These are phyloP conservation scores for Lycorma delicatula DNA, from an alignment of 1,140 invertebrate species.

Conservation along the genomic window DNA sequence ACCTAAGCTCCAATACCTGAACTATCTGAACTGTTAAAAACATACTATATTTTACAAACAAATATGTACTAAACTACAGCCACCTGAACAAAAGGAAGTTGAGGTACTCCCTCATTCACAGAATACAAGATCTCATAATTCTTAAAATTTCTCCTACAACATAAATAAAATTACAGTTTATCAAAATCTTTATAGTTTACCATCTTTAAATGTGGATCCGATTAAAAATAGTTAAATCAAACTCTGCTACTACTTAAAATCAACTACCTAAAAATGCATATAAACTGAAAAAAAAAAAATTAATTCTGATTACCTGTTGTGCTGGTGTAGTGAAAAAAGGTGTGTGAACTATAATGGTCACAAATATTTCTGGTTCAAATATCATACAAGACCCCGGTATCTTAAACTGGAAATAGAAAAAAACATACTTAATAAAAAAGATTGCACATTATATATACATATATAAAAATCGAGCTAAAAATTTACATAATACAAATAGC, in stretches of 20 bases:
- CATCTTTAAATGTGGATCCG: too few relatives aligned
- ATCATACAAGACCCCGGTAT: slow-evolving; percentile 56
- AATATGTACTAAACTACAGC: too few relatives aligned
- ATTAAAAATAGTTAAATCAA: too few relatives aligned
- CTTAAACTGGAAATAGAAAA: slow-evolving; percentile 47
- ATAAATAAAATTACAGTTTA: too few relatives aligned
- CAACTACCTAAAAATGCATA: not conserved
- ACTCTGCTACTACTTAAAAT: not conserved
- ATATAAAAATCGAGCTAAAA: slow-evolving; percentile 4
- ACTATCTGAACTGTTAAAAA: too few relatives aligned
- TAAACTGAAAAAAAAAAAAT: not conserved
- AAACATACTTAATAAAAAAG: slow-evolving; percentile 11
- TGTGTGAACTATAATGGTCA: slow-evolving; percentile 71
- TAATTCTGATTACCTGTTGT: slow-evolving; percentile 47
- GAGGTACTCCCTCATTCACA: too few relatives aligned
- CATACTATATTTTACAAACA: too few relatives aligned
- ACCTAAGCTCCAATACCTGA: too few relatives aligned
- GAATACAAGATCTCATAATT: too few relatives aligned
- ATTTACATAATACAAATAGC: slow-evolving; percentile 9
- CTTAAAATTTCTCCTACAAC: too few relatives aligned
- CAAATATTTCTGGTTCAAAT: slow-evolving; percentile 62
- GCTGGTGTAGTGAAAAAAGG: slow-evolving; percentile 62
- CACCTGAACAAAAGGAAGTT: too few relatives aligned
- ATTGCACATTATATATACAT: slow-evolving; percentile 7
- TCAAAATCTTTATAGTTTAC: too few relatives aligned